phyloP scores from a whole-genome alignment of 1,140 invertebrate species.

The Atta colombica region DNA sequence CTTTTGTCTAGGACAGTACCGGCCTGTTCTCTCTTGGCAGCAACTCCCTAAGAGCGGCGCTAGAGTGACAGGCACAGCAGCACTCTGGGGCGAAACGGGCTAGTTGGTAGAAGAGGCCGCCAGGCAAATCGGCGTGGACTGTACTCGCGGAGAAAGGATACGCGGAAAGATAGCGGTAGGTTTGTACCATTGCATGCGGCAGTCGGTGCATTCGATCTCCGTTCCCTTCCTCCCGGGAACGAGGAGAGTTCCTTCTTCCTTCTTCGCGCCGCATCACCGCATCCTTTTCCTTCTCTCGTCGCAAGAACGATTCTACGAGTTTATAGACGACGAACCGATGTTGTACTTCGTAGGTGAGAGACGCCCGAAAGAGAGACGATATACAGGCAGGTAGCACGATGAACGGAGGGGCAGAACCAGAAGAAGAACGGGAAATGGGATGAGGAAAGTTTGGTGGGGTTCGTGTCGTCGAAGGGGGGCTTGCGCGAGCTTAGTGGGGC shows the following conservation, averaged over 20 bases:
- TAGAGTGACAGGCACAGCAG: conserved; percentile 70
- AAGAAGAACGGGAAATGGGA: neutral
- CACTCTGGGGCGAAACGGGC: conserved; percentile 53
- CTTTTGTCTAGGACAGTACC: conserved; percentile 68
- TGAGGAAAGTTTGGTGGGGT: neutral
- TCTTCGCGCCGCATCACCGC: neutral
- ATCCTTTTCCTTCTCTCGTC: conserved; percentile 14
- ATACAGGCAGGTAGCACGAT: neutral
- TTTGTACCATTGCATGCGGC: conserved; percentile 10
- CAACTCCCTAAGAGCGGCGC: conserved; percentile 57
- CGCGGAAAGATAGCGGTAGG: conserved; percentile 72
- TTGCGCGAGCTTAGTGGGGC: neutral
- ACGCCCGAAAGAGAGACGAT: conserved; percentile 52
- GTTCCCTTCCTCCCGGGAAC: neutral
- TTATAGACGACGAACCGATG: conserved; percentile 73
- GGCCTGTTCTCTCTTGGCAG: conserved; percentile 42
- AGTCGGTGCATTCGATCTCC: conserved; percentile 44
- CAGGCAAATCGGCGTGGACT: conserved; percentile 70
- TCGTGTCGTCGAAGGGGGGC: conserved; percentile 30
- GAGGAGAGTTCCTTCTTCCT: neutral
- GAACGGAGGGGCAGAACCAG: neutral
- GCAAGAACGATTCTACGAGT: conserved; percentile 64
- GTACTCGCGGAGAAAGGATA: conserved; percentile 73
- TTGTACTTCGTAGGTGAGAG: conserved; percentile 72
- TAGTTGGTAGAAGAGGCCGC: conserved; percentile 47